A percentile compares a stretch with the other conserved stretches of the same genome.
Conservation (phyloP, 2,113 vertebrate genomes). For the Tringa solitaria region DNA sequence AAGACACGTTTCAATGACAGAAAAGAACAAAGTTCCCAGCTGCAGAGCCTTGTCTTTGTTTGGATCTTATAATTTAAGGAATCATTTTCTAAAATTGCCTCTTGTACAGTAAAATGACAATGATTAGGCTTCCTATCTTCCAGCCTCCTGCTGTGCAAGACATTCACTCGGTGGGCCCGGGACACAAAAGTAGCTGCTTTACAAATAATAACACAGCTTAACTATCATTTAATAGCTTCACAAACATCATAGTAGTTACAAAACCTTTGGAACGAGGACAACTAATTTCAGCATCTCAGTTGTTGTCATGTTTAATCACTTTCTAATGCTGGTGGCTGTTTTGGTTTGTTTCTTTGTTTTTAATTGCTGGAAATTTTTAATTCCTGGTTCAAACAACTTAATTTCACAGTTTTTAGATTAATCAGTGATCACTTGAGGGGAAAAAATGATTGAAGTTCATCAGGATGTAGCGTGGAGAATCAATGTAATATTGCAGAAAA, state of each 20-base stretch:
- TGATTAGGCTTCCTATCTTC: conserved; percentile 47
- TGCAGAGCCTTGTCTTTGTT: conserved; percentile 45
- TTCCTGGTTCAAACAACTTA: conserved; percentile 50
- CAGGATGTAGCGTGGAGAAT: not conserved
- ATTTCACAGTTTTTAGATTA: conserved; percentile 57
- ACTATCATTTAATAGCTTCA: conserved; percentile 55
- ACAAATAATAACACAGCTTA: conserved; percentile 59
- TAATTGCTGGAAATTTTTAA: conserved; percentile 56
- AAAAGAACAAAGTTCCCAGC: conserved; percentile 18
- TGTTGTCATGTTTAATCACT: conserved; percentile 50
- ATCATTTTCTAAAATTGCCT: conserved; percentile 66
- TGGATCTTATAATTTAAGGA: conserved; percentile 56
- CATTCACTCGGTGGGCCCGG: not conserved
- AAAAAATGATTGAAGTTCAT: not conserved
- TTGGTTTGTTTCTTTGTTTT: conserved; percentile 46
- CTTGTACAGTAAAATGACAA: conserved; percentile 60
- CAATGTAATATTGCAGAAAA: not conserved
- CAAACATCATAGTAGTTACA: conserved; percentile 23
- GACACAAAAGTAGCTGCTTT: conserved; percentile 49
- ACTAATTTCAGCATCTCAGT: conserved; percentile 40
- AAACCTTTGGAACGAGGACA: not conserved
- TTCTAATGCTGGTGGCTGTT: conserved; percentile 32
- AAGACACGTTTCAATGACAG: not conserved
- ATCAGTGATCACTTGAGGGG: conserved; percentile 31
- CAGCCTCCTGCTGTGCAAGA: conserved; percentile 50